A percentile compares a stretch with the other conserved stretches of the same genome.
Evolutionary conservation across 2,888 invertebrate species (phyloP).

Genomic region (Oscheius sp.): DNA sequence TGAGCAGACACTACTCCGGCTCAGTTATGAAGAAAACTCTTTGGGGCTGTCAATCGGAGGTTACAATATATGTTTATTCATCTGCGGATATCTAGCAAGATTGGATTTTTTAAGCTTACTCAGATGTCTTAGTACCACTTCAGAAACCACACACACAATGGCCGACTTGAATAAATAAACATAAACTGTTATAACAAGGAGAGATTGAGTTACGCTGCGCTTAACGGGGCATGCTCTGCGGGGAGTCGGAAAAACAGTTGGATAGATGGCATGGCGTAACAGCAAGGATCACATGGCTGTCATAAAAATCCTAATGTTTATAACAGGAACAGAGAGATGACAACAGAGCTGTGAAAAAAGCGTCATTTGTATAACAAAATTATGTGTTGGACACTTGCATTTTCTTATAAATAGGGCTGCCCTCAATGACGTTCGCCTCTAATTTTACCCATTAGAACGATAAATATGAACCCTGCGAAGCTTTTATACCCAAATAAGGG

Average conservation of each 20-base stretch:
- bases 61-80: no score
- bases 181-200: constrained; percentile 29
- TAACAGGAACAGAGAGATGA: constrained; percentile 7
- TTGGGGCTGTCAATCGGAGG: no score
- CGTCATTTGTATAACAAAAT: constrained; percentile 20
- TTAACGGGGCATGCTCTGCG: not conserved
- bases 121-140: constrained; percentile 15
- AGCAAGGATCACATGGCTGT: not conserved
- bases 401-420: constrained; percentile 15
- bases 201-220: constrained; percentile 14
- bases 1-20: no score
- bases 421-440: constrained; percentile 7
- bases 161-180: constrained; percentile 31
- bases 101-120: not conserved
- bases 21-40: no score
- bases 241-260: no score
- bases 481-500: no score
- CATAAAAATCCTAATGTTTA: constrained; percentile 4
- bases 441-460: not conserved
- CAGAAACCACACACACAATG: constrained; percentile 5
- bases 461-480: no score
- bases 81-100: no score
- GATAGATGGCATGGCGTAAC: no score
- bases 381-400: not conserved
- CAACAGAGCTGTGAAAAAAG: not conserved